These are phyloP conservation scores for Rhingia rostrata DNA, from an alignment of 2,888 invertebrate genomes.

Conservation along the genomic window DNA sequence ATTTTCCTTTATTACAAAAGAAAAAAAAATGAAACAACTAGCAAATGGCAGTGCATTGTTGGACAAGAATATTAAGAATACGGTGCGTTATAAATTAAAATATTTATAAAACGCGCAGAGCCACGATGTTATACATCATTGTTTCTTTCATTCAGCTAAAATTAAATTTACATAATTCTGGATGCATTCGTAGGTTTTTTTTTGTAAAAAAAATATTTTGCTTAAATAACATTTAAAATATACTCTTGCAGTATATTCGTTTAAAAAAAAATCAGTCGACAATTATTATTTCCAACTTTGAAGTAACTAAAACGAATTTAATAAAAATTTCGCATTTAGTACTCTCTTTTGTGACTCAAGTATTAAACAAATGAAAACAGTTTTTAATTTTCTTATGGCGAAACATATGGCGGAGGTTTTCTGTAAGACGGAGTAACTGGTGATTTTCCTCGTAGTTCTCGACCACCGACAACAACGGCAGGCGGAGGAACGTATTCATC, in stretches of 20 bases:
- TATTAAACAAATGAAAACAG: constrained; percentile 43
- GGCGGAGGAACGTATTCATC: constrained; percentile 96
- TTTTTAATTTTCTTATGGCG: constrained; percentile 89
- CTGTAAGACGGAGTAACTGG: constrained; percentile 96
- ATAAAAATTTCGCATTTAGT: constrained; percentile 39
- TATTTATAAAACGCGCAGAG: constrained; percentile 32
- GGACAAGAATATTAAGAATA: constrained; percentile 33
- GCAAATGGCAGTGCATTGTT: constrained; percentile 64
- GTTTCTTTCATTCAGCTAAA: constrained; percentile 36
- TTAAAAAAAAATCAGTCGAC: constrained; percentile 65
- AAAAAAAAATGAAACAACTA: constrained; percentile 45
- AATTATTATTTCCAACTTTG: constrained; percentile 40
- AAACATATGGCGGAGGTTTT: constrained; percentile 98
- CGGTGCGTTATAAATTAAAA: constrained; percentile 3
- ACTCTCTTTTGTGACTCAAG: constrained; percentile 62
- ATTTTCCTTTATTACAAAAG: constrained; percentile 6
- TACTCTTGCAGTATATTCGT: constrained; percentile 46
- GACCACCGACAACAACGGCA: constrained; percentile 86
- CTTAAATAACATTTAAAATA: constrained; percentile 18
- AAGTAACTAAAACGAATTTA: constrained; percentile 49
- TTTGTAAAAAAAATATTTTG: constrained; percentile 5
- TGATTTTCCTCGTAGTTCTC: constrained; percentile 88
- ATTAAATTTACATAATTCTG: constrained; percentile 30
- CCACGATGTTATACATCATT: constrained; percentile 64
- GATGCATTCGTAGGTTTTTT: constrained; percentile 25